Conservation (phyloP, 1,140 invertebrate species). For the Drosophila mayri region DNA sequence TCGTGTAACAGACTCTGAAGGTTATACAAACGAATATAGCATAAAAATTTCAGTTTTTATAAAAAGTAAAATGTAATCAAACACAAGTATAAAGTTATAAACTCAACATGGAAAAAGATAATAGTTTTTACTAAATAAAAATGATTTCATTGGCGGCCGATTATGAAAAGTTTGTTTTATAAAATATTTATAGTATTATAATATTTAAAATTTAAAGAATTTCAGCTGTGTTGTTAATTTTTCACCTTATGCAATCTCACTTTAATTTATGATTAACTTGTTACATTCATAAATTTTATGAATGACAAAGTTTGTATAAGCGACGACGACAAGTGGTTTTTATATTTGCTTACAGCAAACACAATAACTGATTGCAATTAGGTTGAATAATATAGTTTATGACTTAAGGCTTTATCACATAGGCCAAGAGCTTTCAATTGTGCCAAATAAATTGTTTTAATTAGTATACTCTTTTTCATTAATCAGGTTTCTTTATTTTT, state of each 20-base stretch:
- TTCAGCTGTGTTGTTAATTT: no score
- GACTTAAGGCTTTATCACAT: slow-evolving; percentile 11
- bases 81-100: background rate
- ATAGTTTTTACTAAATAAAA: background rate
- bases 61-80: background rate
- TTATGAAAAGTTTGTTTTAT: background rate
- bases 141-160: background rate
- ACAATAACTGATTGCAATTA: slow-evolving; percentile 31
- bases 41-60: background rate
- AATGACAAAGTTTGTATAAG: slow-evolving; percentile 23
- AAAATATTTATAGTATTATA: background rate
- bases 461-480: background rate
- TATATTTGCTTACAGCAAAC: slow-evolving; percentile 18
- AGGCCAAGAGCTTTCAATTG: background rate
- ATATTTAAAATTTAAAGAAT: background rate
- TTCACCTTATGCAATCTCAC: background rate
- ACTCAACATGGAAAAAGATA: background rate
- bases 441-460: background rate
- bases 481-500: background rate
- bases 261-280: slow-evolving; percentile 10
- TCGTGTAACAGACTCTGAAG: slow-evolving; percentile 6
- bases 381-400: slow-evolving; percentile 12
- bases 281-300: slow-evolving; percentile 30
- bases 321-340: background rate
- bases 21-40: background rate